A percentile compares a stretch with the other conserved stretches of the same genome.
phyloP scores from a whole-genome alignment of 2,113 vertebrate genomes.

The Nothobranchius furzeri region DNA sequence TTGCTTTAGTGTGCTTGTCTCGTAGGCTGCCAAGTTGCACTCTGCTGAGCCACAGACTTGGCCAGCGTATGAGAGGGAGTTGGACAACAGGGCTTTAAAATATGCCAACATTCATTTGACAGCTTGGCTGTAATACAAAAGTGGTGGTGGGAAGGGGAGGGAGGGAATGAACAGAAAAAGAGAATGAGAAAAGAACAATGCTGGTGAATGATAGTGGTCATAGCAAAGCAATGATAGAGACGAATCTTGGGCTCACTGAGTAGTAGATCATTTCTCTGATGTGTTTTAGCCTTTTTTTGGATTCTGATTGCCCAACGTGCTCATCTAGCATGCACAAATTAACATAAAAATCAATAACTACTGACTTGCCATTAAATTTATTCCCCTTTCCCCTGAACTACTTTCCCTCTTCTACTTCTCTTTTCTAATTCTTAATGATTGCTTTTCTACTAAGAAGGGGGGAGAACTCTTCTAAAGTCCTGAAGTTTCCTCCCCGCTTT shows the following conservation, averaged over 20 bases:
- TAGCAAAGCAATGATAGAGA: constrained; percentile 17
- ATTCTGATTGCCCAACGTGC: constrained; percentile 23
- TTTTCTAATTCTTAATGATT: constrained; percentile 66
- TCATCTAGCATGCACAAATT: constrained; percentile 45
- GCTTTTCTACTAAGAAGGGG: constrained; percentile 55
- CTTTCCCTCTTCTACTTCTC: constrained; percentile 42
- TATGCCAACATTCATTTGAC: constrained; percentile 76
- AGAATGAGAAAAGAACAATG: constrained; percentile 26
- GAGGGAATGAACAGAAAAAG: constrained; percentile 32
- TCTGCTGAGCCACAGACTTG: constrained; percentile 70
- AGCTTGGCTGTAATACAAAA: constrained; percentile 66
- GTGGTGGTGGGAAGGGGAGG: constrained; percentile 46
- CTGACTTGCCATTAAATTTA: constrained; percentile 64
- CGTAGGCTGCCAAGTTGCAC: constrained; percentile 67
- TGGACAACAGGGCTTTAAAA: constrained; percentile 67
- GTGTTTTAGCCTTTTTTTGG: constrained; percentile 49
- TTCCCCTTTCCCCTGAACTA: constrained; percentile 59
- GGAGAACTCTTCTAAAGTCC: constrained; percentile 41
- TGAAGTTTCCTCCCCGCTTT: constrained; percentile 21
- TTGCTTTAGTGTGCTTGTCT: constrained; percentile 71
- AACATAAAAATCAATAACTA: constrained; percentile 69
- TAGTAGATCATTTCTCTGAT: constrained; percentile 44
- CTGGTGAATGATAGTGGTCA: constrained; percentile 37
- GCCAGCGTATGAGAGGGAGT: constrained; percentile 60
- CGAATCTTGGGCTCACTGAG: constrained; percentile 13